Percentiles rank a stretch among this genome's conserved stretches.
phyloP scores from a whole-genome alignment of 2,797 vertebrate genomes.

The Jordanella pulchra region DNA sequence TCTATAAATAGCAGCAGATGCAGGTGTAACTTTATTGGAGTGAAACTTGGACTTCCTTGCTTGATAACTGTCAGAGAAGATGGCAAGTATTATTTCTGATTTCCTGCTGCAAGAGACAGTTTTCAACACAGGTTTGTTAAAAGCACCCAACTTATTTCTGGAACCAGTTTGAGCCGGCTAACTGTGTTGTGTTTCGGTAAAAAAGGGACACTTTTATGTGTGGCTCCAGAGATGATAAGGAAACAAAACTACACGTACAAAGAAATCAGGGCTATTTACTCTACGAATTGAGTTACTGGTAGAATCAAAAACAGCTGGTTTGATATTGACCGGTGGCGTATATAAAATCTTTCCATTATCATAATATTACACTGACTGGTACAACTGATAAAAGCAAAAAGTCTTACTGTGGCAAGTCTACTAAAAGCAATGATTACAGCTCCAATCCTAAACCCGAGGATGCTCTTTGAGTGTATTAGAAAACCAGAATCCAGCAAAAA shows the following conservation, averaged over 20 bases:
- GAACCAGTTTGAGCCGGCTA: slow-evolving; percentile 37
- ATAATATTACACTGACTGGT: background rate
- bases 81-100: slow-evolving; percentile 25
- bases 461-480: background rate
- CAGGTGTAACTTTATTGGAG: slow-evolving; percentile 65
- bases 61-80: slow-evolving; percentile 35
- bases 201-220: slow-evolving; percentile 29
- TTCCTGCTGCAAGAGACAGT: slow-evolving; percentile 21
- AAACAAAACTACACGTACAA: background rate
- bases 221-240: background rate
- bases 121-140: slow-evolving; percentile 23
- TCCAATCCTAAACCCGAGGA: background rate
- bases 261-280: background rate
- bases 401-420: too few relatives aligned
- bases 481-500: background rate
- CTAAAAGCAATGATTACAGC: background rate
- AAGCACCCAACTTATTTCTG: background rate
- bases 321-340: background rate
- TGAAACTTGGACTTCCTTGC: slow-evolving; percentile 50
- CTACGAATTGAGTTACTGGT: background rate
- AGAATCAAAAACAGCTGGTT: background rate
- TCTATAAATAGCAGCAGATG: slow-evolving; percentile 66
- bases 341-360: background rate
- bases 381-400: background rate
- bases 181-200: slow-evolving; percentile 23